A percentile compares a stretch with the other conserved stretches of the same genome.
Evolutionary conservation across 2,113 vertebrate genomes (phyloP).

Genomic region (Tragelaphus strepsiceros): DNA sequence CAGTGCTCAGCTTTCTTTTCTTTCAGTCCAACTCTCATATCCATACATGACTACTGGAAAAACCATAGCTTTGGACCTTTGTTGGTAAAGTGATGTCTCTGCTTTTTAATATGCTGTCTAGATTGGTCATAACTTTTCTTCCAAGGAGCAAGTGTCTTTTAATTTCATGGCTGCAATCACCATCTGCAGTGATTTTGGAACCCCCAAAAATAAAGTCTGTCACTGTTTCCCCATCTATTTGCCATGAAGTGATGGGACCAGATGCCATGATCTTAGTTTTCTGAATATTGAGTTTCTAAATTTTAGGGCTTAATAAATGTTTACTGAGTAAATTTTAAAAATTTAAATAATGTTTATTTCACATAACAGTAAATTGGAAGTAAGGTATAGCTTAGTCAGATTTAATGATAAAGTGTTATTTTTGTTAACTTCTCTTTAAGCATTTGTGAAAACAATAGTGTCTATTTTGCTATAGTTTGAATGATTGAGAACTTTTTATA

Average conservation of each 20-base stretch:
- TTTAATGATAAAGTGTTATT: neutral
- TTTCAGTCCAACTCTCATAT: neutral
- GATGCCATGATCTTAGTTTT: neutral
- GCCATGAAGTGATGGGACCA: neutral
- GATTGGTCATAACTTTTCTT: neutral
- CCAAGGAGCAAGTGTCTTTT: neutral
- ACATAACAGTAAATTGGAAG: neutral
- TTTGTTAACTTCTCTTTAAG: neutral
- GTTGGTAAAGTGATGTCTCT: neutral
- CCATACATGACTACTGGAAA: neutral
- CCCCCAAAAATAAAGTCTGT: neutral
- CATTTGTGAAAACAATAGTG: neutral
- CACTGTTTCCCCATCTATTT: neutral
- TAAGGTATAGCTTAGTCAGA: neutral
- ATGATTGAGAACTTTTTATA: neutral
- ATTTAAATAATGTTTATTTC: neutral
- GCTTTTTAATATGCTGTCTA: neutral
- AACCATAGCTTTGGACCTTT: neutral
- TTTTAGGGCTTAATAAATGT: neutral
- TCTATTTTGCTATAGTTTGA: neutral
- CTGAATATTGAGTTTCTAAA: neutral
- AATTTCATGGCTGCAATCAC: neutral
- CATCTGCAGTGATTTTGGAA: neutral
- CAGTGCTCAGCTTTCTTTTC: neutral
- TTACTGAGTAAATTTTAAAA: neutral